Conservation (phyloP, 2,113 vertebrate genomes). For the Reinhardtius hippoglossoides region DNA sequence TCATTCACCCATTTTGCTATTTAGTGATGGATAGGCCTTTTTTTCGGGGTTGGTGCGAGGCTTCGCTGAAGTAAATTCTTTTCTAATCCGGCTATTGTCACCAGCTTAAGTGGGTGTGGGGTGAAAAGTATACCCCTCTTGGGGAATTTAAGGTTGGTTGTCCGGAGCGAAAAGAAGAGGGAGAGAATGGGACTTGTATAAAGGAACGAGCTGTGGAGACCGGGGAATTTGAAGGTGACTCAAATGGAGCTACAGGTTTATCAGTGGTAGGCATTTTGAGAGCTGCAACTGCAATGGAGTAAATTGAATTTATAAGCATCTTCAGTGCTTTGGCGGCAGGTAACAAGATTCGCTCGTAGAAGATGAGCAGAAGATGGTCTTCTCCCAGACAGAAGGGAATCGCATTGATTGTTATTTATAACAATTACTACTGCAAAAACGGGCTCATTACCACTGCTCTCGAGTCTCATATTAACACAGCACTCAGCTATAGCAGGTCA, state of each 20-base stretch:
- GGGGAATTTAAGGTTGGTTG: constrained; percentile 80
- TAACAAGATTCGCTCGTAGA: background rate
- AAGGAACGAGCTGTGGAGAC: constrained; percentile 84
- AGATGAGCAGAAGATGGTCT: background rate
- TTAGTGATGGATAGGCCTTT: constrained; percentile 76
- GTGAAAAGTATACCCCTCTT: constrained; percentile 93
- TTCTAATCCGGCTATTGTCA: constrained; percentile 98
- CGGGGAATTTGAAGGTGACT: constrained; percentile 87
- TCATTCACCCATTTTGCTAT: constrained; percentile 88
- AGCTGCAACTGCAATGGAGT: background rate
- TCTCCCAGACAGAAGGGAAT: background rate
- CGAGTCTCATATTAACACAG: too few species aligned
- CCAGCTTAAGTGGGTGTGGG: constrained; percentile 96
- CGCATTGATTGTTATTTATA: too few species aligned
- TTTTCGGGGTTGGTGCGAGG: constrained; percentile 86
- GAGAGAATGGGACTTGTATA: constrained; percentile 83
- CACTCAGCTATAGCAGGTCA: too few species aligned
- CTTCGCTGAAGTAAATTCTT: constrained; percentile 94
- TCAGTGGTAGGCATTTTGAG: constrained; percentile 45
- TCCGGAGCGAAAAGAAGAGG: constrained; percentile 86
- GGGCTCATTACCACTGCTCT: too few species aligned
- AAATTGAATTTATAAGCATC: constrained; percentile 1
- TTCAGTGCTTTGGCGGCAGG: too few species aligned
- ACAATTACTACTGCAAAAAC: too few species aligned
- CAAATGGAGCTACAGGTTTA: constrained; percentile 86